A percentile compares a stretch with the other conserved stretches of the same genome.
These are phyloP conservation scores for Automeris io DNA, from an alignment of 2,888 invertebrate genomes.

Conservation along the genomic window DNA sequence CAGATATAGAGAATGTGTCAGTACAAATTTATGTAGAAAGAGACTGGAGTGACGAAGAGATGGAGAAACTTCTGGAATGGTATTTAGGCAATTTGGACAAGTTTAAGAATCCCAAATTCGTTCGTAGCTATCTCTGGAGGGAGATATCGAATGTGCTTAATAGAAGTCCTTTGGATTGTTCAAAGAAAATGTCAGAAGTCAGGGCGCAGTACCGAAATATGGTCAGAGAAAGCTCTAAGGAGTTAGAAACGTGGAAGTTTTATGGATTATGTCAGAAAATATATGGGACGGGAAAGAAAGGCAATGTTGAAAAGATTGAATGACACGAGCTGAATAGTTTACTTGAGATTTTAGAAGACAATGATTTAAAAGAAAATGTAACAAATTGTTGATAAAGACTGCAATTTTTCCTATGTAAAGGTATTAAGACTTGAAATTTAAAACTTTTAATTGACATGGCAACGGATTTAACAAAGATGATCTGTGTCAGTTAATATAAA, in stretches of 20 bases:
- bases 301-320: constrained; percentile 4
- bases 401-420: too few relatives aligned
- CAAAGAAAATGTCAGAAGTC: constrained; percentile 64
- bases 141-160: constrained; percentile 48
- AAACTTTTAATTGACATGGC: too few relatives aligned
- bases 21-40: constrained; percentile 29
- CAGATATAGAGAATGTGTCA: constrained; percentile 30
- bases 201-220: constrained; percentile 54
- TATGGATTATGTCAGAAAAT: constrained; percentile 61
- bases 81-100: constrained; percentile 61
- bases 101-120: constrained; percentile 63
- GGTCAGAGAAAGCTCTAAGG: constrained; percentile 45
- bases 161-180: constrained; percentile 56
- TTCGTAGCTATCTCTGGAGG: constrained; percentile 58
- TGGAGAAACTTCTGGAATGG: constrained; percentile 51
- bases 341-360: not conserved
- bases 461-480: too few relatives aligned
- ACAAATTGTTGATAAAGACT: not conserved
- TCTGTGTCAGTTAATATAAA: too few relatives aligned
- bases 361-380: not conserved
- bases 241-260: constrained; percentile 49
- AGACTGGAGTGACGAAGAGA: constrained; percentile 50
- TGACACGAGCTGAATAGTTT: constrained; percentile 4
- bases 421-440: too few relatives aligned
- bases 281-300: constrained; percentile 61